Conservation (phyloP, 1,140 invertebrate genomes). For the Drosophila jambulina region DNA sequence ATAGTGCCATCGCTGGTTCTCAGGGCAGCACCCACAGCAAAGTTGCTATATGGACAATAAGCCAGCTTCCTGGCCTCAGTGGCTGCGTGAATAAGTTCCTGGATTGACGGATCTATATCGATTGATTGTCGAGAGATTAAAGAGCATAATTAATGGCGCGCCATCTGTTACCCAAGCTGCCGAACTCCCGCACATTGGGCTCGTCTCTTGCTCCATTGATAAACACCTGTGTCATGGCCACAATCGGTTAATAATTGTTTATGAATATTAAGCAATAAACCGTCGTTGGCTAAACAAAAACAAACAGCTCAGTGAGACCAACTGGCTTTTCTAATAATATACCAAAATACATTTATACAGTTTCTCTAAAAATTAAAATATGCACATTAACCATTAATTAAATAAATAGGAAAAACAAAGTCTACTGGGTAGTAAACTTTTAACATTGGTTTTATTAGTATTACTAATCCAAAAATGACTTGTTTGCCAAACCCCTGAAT, state of each 20-base stretch:
- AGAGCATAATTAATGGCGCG: neutral
- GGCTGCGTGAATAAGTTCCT: constrained; percentile 89
- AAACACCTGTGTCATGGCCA: constrained; percentile 67
- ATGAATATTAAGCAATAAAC: constrained; percentile 16
- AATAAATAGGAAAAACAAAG: too few species aligned
- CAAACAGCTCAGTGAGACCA: constrained; percentile 17
- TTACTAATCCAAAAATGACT: neutral
- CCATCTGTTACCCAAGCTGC: constrained; percentile 58
- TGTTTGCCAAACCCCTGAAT: neutral
- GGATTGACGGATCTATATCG: constrained; percentile 86
- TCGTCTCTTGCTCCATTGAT: constrained; percentile 71
- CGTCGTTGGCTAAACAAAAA: constrained; percentile 24
- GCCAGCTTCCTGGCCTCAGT: constrained; percentile 88
- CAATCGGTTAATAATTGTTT: constrained; percentile 13
- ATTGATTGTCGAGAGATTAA: neutral
- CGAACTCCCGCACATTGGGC: constrained; percentile 55
- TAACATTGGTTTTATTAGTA: neutral
- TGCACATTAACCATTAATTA: neutral
- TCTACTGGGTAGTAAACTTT: too few species aligned
- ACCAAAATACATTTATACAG: neutral
- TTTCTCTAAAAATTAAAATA: neutral
- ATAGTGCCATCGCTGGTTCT: constrained; percentile 90
- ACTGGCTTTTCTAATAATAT: neutral
- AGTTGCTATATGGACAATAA: constrained; percentile 95
- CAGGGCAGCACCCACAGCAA: constrained; percentile 95